A percentile compares a stretch with the other conserved stretches of the same genome.
Conservation (phyloP, 2,888 invertebrate species). For the Crossocerus cetratus region DNA sequence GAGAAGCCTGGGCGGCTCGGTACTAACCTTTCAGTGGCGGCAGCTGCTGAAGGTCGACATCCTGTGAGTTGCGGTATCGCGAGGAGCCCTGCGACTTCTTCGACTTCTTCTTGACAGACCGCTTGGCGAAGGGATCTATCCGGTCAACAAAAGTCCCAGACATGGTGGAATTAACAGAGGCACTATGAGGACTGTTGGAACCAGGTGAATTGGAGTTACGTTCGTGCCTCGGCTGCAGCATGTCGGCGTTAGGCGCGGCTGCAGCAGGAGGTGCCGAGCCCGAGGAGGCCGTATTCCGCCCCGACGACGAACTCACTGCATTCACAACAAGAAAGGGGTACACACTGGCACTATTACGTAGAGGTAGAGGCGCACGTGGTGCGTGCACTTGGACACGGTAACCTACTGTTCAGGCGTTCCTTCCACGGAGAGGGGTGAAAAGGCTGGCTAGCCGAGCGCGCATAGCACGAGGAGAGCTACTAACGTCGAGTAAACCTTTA, state of each 20-base stretch:
- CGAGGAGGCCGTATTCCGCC: slow-evolving; percentile 57
- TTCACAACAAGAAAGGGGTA: slow-evolving; percentile 44
- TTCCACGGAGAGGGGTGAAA: slow-evolving; percentile 37
- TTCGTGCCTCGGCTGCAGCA: slow-evolving; percentile 48
- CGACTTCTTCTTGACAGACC: slow-evolving; percentile 98
- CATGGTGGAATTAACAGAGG: slow-evolving; percentile 72
- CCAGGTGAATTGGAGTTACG: slow-evolving; percentile 40
- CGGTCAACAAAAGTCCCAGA: slow-evolving; percentile 97
- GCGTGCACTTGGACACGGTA: slow-evolving; percentile 41
- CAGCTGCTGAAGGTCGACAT: slow-evolving; percentile 97
- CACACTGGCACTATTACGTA: slow-evolving; percentile 43
- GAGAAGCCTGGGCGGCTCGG: background rate
- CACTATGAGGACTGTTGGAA: slow-evolving; percentile 61
- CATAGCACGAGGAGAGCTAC: slow-evolving; percentile 51
- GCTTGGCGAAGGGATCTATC: slow-evolving; percentile 99
- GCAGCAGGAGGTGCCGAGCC: slow-evolving; percentile 50
- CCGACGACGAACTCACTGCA: slow-evolving; percentile 50
- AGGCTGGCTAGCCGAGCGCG: slow-evolving; percentile 31
- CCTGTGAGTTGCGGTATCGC: slow-evolving; percentile 98
- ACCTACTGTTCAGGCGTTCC: slow-evolving; percentile 54
- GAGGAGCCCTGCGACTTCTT: slow-evolving; percentile 99
- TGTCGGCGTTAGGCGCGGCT: slow-evolving; percentile 50
- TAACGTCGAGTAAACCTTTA: too few species aligned
- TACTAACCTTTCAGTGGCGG: slow-evolving; percentile 96
- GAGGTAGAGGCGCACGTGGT: slow-evolving; percentile 40